Percentiles rank a stretch among this genome's conserved stretches.
Conservation (phyloP, 2,113 vertebrate species). For the Poeciliopsis prolifica region DNA sequence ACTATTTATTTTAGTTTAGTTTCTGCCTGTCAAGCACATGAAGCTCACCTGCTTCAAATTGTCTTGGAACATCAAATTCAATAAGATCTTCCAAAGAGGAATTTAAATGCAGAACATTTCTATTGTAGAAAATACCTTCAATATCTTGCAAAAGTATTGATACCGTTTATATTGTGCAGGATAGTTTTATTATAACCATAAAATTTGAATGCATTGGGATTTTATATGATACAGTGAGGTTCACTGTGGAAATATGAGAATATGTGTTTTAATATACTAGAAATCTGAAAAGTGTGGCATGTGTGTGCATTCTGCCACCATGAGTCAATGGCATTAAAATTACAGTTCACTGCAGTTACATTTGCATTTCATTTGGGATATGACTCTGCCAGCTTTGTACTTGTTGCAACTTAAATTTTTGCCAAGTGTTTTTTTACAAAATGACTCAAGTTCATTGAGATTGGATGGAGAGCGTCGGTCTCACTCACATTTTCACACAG, state of each 20-base stretch:
- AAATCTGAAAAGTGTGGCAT: not conserved
- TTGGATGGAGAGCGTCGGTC: not conserved
- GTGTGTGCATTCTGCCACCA: too few species aligned
- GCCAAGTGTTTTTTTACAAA: not conserved
- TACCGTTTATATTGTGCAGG: not conserved
- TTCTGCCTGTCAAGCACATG: constrained; percentile 35
- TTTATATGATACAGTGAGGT: not conserved
- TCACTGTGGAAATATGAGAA: not conserved
- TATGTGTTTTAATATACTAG: not conserved
- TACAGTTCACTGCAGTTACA: not conserved
- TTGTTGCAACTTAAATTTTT: not conserved
- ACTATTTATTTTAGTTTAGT: constrained; percentile 30
- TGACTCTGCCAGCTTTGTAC: not conserved
- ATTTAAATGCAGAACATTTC: constrained; percentile 19
- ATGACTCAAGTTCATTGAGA: not conserved
- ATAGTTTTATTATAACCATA: not conserved
- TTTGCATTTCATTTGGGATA: not conserved
- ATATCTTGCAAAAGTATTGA: constrained; percentile 4
- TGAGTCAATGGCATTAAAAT: not conserved
- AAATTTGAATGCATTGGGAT: not conserved
- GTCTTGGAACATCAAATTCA: constrained; percentile 34
- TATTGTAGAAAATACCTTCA: constrained; percentile 7
- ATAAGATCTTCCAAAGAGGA: constrained; percentile 14
- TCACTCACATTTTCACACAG: not conserved
- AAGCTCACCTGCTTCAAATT: constrained; percentile 70